These are phyloP conservation scores for Gavialis gangeticus DNA, from an alignment of 2,113 vertebrate genomes.

Conservation along the genomic window DNA sequence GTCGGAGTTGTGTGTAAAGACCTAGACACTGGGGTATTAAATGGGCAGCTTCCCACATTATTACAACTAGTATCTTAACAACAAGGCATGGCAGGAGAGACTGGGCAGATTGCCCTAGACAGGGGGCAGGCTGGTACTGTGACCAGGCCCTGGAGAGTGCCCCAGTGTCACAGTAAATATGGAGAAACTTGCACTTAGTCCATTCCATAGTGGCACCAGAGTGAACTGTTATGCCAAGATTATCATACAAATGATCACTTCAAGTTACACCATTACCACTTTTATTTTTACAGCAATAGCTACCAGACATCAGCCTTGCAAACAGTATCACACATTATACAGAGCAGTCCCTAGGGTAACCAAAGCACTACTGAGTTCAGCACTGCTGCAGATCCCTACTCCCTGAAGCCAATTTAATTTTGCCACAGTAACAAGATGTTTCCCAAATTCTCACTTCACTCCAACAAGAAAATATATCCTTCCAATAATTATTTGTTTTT, in stretches of 20 bases:
- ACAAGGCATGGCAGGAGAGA: too few species aligned
- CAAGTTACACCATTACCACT: not conserved
- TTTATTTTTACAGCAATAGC: not conserved
- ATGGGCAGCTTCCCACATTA: too few species aligned
- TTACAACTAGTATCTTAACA: too few species aligned
- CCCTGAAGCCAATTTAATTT: not conserved
- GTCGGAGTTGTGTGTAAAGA: too few species aligned
- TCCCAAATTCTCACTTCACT: not conserved
- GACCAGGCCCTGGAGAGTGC: too few species aligned
- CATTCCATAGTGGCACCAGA: not conserved
- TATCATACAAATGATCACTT: constrained; percentile 7
- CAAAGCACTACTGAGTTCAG: not conserved
- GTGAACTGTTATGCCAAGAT: constrained; percentile 23
- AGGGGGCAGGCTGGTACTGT: too few species aligned
- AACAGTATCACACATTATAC: not conserved
- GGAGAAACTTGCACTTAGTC: constrained; percentile 29
- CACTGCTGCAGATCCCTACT: not conserved
- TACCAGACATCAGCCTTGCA: not conserved
- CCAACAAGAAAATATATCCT: not conserved
- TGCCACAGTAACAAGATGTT: not conserved
- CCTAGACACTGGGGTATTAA: too few species aligned
- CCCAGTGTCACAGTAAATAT: not conserved
- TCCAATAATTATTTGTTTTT: too few species aligned
- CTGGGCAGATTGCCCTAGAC: too few species aligned
- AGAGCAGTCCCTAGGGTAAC: not conserved